Percentiles rank a stretch among this genome's conserved stretches.
phyloP scores from a whole-genome alignment of 2,113 vertebrate species.

The Pterocles orientalis region DNA sequence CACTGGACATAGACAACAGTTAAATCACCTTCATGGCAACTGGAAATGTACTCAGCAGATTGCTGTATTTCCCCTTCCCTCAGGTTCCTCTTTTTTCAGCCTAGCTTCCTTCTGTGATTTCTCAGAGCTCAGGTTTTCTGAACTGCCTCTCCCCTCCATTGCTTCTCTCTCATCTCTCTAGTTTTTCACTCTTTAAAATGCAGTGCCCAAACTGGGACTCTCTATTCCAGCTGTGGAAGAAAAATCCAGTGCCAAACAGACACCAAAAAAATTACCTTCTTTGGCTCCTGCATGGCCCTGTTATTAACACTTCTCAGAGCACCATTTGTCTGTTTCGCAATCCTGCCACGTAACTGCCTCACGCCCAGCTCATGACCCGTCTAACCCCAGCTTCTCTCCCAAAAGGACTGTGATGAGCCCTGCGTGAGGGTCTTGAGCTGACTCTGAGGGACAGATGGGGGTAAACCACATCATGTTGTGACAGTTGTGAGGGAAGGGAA shows the following conservation, averaged over 20 bases:
- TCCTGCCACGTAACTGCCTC: not conserved
- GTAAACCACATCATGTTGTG: not conserved
- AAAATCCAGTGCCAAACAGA: not conserved
- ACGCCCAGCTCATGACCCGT: not conserved
- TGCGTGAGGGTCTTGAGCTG: not conserved
- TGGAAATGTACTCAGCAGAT: not conserved
- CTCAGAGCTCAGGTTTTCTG: not conserved
- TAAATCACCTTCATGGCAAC: not conserved
- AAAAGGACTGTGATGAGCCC: accelerated
- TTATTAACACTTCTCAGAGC: not conserved
- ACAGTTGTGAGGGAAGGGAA: not conserved
- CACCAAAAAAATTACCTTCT: not conserved
- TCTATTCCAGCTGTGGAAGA: not conserved
- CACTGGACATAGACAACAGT: not conserved
- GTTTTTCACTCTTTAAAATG: not conserved
- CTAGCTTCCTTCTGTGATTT: not conserved
- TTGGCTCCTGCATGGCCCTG: not conserved
- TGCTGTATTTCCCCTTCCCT: not conserved
- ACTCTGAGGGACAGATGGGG: not conserved
- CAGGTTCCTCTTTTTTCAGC: not conserved
- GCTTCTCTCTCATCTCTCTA: not conserved
- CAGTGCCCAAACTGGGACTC: not conserved
- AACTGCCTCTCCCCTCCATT: not conserved
- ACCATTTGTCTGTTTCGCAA: not conserved
- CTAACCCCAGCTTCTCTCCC: not conserved